Evolutionary conservation across 1,140 invertebrate species (phyloP).

Genomic region (Drosophila parabipectinata): DNA sequence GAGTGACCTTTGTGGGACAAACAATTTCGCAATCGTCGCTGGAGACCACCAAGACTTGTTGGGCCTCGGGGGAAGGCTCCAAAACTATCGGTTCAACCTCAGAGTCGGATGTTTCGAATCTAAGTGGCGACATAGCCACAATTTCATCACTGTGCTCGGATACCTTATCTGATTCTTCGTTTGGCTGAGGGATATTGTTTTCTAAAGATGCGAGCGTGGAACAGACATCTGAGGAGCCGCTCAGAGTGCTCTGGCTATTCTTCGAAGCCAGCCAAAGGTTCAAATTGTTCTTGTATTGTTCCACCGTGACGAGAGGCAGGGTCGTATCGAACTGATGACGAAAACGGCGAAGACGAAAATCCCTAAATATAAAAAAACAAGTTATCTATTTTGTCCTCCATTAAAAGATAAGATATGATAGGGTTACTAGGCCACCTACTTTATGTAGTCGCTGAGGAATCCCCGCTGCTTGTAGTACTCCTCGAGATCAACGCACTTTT

Average conservation of each 20-base stretch:
- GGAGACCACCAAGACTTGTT: constrained; percentile 47
- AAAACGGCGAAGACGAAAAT: constrained; percentile 75
- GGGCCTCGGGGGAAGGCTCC: not conserved
- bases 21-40: constrained; percentile 71
- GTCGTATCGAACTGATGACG: constrained; percentile 72
- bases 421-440: constrained; percentile 45
- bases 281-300: constrained; percentile 69
- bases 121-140: constrained; percentile 69
- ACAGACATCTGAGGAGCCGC: constrained; percentile 42
- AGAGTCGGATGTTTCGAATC: constrained; percentile 72
- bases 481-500: constrained; percentile 71
- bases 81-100: constrained; percentile 42
- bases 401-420: not conserved
- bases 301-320: constrained; percentile 62
- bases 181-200: constrained; percentile 19
- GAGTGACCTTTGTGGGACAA: constrained; percentile 9
- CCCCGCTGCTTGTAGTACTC: constrained; percentile 79
- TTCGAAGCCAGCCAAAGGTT: constrained; percentile 56
- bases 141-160: constrained; percentile 69
- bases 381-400: not conserved
- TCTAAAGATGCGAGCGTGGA: constrained; percentile 64
- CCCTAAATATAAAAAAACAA: constrained; percentile 43
- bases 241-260: constrained; percentile 66
- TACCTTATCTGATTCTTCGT: constrained; percentile 35
- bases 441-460: constrained; percentile 75